Evolutionary conservation across 2,113 vertebrate genomes (phyloP).

Genomic region (Poeciliopsis occidentalis): DNA sequence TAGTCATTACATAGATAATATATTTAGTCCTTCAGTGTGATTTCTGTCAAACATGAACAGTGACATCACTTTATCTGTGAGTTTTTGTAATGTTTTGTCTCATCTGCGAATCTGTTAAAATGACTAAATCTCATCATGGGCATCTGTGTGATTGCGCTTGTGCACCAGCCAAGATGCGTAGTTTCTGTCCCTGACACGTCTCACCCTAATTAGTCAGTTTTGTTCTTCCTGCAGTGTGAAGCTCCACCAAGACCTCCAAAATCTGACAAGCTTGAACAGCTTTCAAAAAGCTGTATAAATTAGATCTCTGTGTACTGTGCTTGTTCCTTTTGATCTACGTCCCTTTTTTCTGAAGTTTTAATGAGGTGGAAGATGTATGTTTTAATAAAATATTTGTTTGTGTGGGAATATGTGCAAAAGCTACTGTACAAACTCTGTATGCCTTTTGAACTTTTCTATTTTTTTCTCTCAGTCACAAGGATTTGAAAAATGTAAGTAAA

Average conservation of each 20-base stretch:
- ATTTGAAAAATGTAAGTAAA: too few species aligned
- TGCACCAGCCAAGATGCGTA: conserved; percentile 5
- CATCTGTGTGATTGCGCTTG: conserved; percentile 25
- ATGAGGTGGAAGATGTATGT: conserved; percentile 13
- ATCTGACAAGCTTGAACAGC: conserved; percentile 28
- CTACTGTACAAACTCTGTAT: background rate
- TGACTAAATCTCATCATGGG: conserved; percentile 2
- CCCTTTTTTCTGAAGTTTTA: conserved; percentile 26
- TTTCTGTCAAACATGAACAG: background rate
- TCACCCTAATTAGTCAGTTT: conserved; percentile 60
- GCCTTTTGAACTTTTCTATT: background rate
- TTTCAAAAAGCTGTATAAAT: conserved; percentile 51
- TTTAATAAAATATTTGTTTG: conserved; percentile 46
- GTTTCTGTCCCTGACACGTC: conserved; percentile 29
- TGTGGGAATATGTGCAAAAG: background rate
- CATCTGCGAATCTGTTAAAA: background rate
- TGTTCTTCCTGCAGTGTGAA: conserved; percentile 32
- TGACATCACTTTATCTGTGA: background rate
- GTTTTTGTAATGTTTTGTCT: background rate
- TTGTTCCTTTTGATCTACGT: background rate
- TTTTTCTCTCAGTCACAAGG: background rate
- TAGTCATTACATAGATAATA: background rate
- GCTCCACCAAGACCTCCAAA: conserved; percentile 45
- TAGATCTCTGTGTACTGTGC: background rate
- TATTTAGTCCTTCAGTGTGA: background rate